Evolutionary conservation across 37 sponge, comb jelly and placozoan species (phyloP).

Genomic region (Chondrosia reniformis): DNA sequence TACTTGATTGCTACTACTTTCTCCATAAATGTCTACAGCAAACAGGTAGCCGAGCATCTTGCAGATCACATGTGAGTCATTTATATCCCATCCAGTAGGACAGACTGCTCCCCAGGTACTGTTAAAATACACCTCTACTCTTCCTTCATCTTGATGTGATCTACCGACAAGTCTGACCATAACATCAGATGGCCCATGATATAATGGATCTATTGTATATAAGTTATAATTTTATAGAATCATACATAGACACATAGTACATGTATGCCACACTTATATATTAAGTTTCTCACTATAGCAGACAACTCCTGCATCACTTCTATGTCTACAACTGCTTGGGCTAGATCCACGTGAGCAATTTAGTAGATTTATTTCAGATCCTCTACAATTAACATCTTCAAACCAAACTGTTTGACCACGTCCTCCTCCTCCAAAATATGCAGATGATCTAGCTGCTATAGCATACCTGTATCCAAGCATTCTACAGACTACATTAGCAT

Average conservation of each 20-base stretch:
- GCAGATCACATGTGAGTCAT: conserved; percentile 33
- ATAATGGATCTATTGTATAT: too few relatives aligned
- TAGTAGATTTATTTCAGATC: background rate
- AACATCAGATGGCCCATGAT: too few relatives aligned
- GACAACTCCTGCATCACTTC: conserved; percentile 36
- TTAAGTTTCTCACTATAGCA: conserved; percentile 1
- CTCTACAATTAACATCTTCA: conserved; percentile 7
- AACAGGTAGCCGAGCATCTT: conserved; percentile 27
- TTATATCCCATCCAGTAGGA: conserved; percentile 15
- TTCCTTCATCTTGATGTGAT: conserved; percentile 5
- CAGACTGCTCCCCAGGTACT: conserved; percentile 41
- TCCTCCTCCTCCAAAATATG: conserved; percentile 51
- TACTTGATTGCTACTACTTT: too few relatives aligned
- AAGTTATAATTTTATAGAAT: too few relatives aligned
- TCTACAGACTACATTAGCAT: conserved; percentile 9
- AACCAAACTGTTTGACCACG: conserved; percentile 5
- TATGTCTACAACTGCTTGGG: conserved; percentile 17
- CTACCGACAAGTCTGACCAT: too few relatives aligned
- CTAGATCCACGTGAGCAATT: background rate
- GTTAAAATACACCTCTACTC: conserved; percentile 28
- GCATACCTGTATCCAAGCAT: background rate
- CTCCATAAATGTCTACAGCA: too few relatives aligned
- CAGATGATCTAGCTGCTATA: background rate
- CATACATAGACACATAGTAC: too few relatives aligned
- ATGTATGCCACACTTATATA: too few relatives aligned